Evolutionary conservation across 2,797 vertebrate species (phyloP).

Genomic region (Micrastur ruficollis): DNA sequence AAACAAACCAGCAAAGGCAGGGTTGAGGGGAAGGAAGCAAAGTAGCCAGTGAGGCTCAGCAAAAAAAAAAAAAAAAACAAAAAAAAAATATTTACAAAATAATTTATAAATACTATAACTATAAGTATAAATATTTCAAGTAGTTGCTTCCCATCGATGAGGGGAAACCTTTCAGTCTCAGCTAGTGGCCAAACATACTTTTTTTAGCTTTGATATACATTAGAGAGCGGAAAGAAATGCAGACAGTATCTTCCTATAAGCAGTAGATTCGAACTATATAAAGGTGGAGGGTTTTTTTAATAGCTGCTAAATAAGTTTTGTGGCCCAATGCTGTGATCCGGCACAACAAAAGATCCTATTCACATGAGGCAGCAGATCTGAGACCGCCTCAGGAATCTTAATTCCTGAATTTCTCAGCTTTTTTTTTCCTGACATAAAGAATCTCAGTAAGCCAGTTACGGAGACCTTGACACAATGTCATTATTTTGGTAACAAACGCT

Average conservation of each 20-base stretch:
- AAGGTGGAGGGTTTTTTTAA: neutral
- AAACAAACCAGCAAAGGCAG: neutral
- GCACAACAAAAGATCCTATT: slow-evolving; percentile 1
- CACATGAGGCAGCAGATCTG: neutral
- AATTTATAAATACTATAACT: no score
- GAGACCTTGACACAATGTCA: neutral
- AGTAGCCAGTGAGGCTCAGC: neutral
- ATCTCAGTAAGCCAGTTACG: neutral
- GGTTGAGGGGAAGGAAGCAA: neutral
- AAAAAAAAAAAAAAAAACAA: no score
- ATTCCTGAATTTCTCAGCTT: neutral
- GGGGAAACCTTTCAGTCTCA: neutral
- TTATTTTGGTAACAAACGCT: neutral
- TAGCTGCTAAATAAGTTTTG: neutral
- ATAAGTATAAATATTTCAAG: neutral
- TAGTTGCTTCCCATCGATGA: neutral
- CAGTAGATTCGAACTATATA: neutral
- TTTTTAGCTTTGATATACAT: neutral
- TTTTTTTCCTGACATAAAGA: neutral
- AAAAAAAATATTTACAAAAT: no score
- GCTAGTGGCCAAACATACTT: neutral
- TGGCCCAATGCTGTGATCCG: neutral
- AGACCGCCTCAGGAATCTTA: neutral
- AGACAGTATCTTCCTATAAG: neutral
- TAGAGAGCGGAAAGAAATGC: neutral